Evolutionary conservation across 2,797 vertebrate genomes (phyloP).

Genomic region (Enteromius mattozi): DNA sequence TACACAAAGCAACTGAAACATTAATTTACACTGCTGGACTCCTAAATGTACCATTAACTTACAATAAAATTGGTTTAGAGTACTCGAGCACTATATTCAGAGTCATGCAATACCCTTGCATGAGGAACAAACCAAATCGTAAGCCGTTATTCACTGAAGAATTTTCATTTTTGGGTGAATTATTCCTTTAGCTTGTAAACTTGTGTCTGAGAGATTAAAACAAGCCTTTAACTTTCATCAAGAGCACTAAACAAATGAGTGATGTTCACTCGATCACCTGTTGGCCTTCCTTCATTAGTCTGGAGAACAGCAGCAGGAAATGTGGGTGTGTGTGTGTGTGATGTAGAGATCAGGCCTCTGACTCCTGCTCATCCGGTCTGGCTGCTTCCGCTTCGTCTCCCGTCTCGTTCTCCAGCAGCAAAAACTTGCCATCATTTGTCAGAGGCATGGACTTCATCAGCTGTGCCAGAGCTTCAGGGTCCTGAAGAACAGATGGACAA

Average conservation of each 20-base stretch:
- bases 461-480: constrained; percentile 90
- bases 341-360: constrained; percentile 84
- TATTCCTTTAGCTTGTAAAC: constrained; percentile 6
- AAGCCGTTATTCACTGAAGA: not conserved
- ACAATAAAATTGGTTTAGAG: not conserved
- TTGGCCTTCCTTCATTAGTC: constrained; percentile 22
- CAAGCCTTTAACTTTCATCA: not conserved
- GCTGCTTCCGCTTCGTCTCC: constrained; percentile 71
- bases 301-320: constrained; percentile 2
- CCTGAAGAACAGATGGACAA: constrained; percentile 72
- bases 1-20: not conserved
- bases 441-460: constrained; percentile 94
- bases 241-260: not conserved
- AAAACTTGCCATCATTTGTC: constrained; percentile 92
- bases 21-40: not conserved
- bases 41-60: not conserved
- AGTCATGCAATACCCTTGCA: not conserved
- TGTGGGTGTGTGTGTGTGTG: no score
- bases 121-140: not conserved
- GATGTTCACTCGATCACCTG: not conserved
- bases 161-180: constrained; percentile 2
- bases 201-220: not conserved
- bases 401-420: constrained; percentile 84
- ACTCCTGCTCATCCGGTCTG: constrained; percentile 85
- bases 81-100: not conserved